Evolutionary conservation across 1,140 invertebrate genomes (phyloP).

Genomic region (Andricus grossulariae): DNA sequence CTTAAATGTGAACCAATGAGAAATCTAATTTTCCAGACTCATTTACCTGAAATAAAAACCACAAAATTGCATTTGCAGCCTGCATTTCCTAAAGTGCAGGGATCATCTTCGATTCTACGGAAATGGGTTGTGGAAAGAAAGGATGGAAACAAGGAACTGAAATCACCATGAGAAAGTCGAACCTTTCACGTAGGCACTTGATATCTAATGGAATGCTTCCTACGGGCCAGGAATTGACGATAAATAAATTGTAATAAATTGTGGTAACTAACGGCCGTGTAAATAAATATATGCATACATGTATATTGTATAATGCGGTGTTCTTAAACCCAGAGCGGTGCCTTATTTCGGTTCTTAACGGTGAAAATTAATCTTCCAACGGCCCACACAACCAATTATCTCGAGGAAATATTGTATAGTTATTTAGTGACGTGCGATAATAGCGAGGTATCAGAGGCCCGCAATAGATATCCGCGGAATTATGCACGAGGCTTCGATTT

Average conservation of each 20-base stretch:
- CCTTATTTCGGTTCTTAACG: constrained; percentile 29
- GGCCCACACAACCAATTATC: constrained; percentile 26
- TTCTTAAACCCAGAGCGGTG: constrained; percentile 18
- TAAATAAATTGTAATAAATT: constrained; percentile 30
- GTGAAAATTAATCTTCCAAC: constrained; percentile 29
- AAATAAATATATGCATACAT: constrained; percentile 19
- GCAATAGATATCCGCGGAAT: constrained; percentile 17
- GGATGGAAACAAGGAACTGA: not conserved
- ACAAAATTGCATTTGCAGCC: too few species aligned
- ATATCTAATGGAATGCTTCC: constrained; percentile 26
- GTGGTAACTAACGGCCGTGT: constrained; percentile 11
- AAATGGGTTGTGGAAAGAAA: not conserved
- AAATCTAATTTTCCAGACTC: too few species aligned
- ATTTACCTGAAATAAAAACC: too few species aligned
- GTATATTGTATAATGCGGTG: constrained; percentile 11
- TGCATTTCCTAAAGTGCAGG: too few species aligned
- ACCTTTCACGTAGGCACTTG: constrained; percentile 22
- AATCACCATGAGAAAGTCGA: constrained; percentile 16
- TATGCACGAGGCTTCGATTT: constrained; percentile 27
- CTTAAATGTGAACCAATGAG: too few species aligned
- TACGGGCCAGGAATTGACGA: constrained; percentile 16
- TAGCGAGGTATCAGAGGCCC: constrained; percentile 18
- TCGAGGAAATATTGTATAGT: constrained; percentile 29
- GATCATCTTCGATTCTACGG: too few species aligned
- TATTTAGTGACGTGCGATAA: constrained; percentile 28